phyloP scores from a whole-genome alignment of 1,140 invertebrate genomes.

The Vanessa atalanta region DNA sequence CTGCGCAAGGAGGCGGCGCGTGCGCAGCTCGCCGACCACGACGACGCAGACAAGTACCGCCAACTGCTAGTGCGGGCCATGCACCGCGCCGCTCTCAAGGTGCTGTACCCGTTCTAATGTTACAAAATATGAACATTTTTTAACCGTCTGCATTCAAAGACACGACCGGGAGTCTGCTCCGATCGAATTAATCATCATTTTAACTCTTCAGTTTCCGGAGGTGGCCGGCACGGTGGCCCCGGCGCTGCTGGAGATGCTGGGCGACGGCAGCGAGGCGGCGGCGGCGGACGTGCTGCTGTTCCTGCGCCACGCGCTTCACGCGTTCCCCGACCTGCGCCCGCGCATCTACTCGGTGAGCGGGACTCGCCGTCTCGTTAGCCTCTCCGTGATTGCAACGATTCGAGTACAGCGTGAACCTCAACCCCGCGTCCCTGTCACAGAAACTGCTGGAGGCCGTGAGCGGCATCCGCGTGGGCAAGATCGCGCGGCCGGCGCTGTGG shows the following conservation, averaged over 20 bases:
- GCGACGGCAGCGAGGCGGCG: conserved; percentile 95
- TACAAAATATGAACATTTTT: background rate
- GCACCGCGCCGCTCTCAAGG: conserved; percentile 96
- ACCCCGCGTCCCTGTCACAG: conserved; percentile 47
- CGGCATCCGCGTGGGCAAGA: conserved; percentile 90
- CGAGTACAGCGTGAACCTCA: no score
- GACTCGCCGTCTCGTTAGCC: background rate
- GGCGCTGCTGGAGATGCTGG: conserved; percentile 97
- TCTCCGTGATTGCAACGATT: no score
- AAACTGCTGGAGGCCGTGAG: conserved; percentile 91
- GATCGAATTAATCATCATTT: background rate
- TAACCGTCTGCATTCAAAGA: background rate
- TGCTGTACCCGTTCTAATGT: conserved; percentile 32
- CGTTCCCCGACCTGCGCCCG: conserved; percentile 90
- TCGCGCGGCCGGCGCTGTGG: conserved; percentile 98
- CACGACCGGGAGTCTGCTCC: background rate
- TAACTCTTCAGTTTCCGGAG: conserved; percentile 92
- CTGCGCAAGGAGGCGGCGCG: conserved; percentile 97
- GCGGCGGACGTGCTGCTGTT: conserved; percentile 97
- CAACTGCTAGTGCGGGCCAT: conserved; percentile 97
- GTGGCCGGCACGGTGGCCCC: conserved; percentile 96
- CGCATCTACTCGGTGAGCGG: conserved; percentile 71
- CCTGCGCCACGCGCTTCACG: conserved; percentile 96
- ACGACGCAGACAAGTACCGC: conserved; percentile 97
- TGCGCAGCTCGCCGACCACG: conserved; percentile 95